Evolutionary conservation across 1,140 invertebrate species (phyloP).

Genomic region (Pantala flavescens): DNA sequence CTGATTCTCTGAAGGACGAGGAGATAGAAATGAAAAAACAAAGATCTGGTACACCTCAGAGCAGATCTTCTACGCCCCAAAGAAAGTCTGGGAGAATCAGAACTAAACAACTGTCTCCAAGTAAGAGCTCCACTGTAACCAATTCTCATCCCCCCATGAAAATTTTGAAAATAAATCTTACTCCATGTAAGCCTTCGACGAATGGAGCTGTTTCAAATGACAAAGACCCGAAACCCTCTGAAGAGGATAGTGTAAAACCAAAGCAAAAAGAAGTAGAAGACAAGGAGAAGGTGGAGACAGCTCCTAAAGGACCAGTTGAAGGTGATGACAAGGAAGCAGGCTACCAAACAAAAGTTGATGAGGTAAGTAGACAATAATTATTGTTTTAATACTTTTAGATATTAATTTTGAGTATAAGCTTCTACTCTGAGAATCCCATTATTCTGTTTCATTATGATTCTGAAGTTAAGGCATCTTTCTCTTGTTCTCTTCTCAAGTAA

Average conservation of each 20-base stretch:
- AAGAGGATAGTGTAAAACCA: neutral
- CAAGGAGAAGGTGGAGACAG: neutral
- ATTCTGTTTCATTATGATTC: too few species aligned
- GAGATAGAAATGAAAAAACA: neutral
- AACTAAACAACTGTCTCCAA: neutral
- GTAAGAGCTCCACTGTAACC: neutral
- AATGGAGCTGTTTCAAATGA: neutral
- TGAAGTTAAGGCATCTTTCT: too few species aligned
- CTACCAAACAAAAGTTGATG: neutral
- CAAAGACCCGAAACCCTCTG: neutral
- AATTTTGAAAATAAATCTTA: neutral
- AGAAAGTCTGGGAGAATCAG: neutral
- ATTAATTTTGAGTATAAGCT: too few species aligned
- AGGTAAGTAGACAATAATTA: neutral
- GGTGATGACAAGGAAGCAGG: neutral
- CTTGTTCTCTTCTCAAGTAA: too few species aligned
- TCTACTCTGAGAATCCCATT: too few species aligned
- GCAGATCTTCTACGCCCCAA: neutral
- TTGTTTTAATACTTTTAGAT: too few species aligned
- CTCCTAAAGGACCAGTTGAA: neutral
- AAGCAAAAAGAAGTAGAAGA: neutral
- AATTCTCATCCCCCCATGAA: neutral
- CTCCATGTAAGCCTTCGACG: neutral
- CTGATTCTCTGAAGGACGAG: neutral
- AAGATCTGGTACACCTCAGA: neutral